These are phyloP conservation scores for Erpetoichthys calabaricus DNA, from an alignment of 2,797 vertebrate species.

Conservation along the genomic window DNA sequence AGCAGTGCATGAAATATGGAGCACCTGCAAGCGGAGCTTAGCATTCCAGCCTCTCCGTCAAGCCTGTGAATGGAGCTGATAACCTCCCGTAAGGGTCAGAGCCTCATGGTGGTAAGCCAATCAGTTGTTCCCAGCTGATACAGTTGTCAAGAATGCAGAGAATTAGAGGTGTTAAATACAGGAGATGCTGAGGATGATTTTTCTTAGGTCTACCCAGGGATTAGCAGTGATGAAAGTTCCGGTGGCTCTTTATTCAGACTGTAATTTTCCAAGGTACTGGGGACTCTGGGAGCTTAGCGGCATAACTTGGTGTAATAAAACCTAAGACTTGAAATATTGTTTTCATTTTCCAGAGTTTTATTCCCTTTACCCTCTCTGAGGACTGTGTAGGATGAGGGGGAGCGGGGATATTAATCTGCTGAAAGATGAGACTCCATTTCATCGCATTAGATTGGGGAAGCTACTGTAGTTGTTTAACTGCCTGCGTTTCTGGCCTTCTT, in stretches of 20 bases:
- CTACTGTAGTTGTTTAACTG: too few species aligned
- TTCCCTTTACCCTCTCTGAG: conserved; percentile 36
- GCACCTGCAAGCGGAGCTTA: not conserved
- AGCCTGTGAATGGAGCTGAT: not conserved
- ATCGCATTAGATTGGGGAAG: too few species aligned
- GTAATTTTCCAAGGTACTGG: conserved; percentile 38
- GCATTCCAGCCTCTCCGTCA: not conserved
- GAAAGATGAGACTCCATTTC: conserved; percentile 1
- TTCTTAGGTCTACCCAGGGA: conserved; percentile 34
- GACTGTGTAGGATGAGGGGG: conserved; percentile 11
- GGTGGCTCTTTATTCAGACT: conserved; percentile 22
- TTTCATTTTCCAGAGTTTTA: conserved; percentile 38
- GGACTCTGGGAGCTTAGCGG: conserved; percentile 34
- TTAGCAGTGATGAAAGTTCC: conserved; percentile 36
- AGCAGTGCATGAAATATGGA: not conserved
- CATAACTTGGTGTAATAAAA: conserved; percentile 46
- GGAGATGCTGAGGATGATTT: conserved; percentile 35
- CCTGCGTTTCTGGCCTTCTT: too few species aligned
- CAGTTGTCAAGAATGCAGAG: conserved; percentile 28
- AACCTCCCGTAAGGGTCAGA: conserved; percentile 3
- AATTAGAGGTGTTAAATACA: conserved; percentile 37
- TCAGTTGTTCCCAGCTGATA: not conserved
- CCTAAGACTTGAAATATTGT: conserved; percentile 37
- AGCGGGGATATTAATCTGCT: conserved; percentile 2
- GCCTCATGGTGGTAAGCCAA: not conserved